These are phyloP conservation scores for Lagopus leucura DNA, from an alignment of 2,113 vertebrate species.

Conservation along the genomic window DNA sequence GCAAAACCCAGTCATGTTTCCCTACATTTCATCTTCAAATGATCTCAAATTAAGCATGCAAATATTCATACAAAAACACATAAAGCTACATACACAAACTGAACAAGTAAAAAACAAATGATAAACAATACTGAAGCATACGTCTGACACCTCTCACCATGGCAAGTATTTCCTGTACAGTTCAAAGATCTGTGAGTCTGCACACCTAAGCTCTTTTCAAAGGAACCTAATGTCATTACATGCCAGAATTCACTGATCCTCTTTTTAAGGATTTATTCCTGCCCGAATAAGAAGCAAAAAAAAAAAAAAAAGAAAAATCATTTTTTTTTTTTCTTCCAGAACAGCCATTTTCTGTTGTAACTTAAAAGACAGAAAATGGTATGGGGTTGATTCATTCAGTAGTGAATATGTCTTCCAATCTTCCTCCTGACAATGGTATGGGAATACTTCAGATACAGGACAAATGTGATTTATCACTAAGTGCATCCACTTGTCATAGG, in stretches of 20 bases:
- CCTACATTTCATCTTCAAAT: not conserved
- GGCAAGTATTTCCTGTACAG: not conserved
- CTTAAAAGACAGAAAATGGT: not conserved
- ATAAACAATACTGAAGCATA: not conserved
- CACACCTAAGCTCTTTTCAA: not conserved
- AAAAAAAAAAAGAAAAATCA: not conserved
- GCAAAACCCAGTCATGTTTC: not conserved
- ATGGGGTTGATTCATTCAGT: not conserved
- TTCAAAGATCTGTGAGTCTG: slow-evolving; percentile 7
- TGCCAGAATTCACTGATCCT: not conserved
- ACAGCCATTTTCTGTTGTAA: not conserved
- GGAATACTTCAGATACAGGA: not conserved
- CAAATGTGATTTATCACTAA: not conserved
- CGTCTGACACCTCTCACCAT: not conserved
- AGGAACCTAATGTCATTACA: not conserved
- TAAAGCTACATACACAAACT: not conserved
- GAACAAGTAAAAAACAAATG: not conserved
- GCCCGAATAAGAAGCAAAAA: not conserved
- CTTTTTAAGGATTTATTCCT: not conserved
- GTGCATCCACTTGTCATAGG: not conserved
- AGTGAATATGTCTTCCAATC: not conserved
- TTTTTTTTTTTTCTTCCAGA: not conserved
- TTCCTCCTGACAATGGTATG: not conserved
- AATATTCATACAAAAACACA: not conserved
- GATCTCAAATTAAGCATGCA: not conserved